phyloP scores from a whole-genome alignment of 2,797 vertebrate genomes.

The Vespertilio murinus region DNA sequence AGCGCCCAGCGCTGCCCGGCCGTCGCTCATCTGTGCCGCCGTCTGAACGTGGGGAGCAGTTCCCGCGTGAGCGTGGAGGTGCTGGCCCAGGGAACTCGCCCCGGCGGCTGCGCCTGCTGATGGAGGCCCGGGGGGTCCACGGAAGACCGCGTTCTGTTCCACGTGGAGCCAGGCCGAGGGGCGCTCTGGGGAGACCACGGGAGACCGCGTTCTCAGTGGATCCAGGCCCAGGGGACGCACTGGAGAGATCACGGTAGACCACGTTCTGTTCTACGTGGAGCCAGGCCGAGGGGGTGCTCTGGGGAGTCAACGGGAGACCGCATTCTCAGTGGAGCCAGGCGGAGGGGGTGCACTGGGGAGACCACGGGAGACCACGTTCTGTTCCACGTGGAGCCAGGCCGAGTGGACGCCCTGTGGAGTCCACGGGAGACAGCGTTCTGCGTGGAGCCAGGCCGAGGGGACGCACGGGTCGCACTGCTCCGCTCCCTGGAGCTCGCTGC shows the following conservation, averaged over 20 bases:
- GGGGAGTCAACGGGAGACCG: background rate
- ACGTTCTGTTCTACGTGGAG: too few species aligned
- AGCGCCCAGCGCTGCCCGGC: background rate
- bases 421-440: background rate
- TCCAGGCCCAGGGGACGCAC: background rate
- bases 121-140: too few species aligned
- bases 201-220: background rate
- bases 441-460: background rate
- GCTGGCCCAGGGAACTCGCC: background rate
- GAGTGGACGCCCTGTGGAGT: background rate
- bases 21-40: background rate
- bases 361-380: background rate
- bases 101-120: background rate
- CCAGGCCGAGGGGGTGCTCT: too few species aligned
- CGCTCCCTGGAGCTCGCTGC: background rate
- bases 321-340: background rate
- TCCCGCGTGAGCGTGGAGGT: background rate
- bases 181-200: too few species aligned
- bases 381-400: background rate
- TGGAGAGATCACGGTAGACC: background rate
- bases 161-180: too few species aligned
- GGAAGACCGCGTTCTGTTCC: too few species aligned
- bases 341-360: background rate
- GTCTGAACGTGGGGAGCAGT: background rate
- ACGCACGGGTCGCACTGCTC: background rate